Percentiles rank a stretch among this genome's conserved stretches.
Conservation (phyloP, 2,113 vertebrate genomes). For the Crypturellus undulatus region DNA sequence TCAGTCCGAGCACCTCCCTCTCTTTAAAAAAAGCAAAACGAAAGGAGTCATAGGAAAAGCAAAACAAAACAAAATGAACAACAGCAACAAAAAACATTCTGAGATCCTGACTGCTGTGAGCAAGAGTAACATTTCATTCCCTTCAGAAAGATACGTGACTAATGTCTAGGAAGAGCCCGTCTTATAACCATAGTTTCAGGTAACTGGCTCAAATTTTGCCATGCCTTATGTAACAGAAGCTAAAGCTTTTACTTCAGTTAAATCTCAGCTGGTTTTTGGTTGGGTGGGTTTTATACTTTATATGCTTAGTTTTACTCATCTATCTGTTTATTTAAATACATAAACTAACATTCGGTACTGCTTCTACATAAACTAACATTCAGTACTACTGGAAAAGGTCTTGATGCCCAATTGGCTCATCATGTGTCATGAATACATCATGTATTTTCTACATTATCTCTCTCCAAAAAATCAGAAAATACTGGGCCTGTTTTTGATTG, state of each 20-base stretch:
- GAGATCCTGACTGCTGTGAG: neutral
- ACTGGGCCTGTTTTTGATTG: neutral
- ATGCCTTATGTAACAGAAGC: neutral
- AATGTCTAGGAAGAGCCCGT: neutral
- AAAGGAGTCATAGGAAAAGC: neutral
- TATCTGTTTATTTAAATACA: neutral
- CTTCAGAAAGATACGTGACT: neutral
- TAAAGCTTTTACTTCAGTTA: neutral
- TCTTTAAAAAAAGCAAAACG: neutral
- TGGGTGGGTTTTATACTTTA: neutral
- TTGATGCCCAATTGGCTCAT: neutral
- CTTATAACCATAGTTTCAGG: neutral
- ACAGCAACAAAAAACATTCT: neutral
- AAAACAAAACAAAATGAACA: no score
- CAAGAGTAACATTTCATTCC: neutral
- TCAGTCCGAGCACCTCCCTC: neutral
- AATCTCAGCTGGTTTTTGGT: neutral
- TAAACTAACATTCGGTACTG: no score
- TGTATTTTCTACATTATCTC: neutral
- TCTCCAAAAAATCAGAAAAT: neutral
- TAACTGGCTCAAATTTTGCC: neutral
- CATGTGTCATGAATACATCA: neutral
- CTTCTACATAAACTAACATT: neutral
- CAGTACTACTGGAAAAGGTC: neutral
- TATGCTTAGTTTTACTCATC: neutral